Base-by-base conservation (phyloP, 2,888 invertebrate genomes). In the Pheosia tremula region DNA sequence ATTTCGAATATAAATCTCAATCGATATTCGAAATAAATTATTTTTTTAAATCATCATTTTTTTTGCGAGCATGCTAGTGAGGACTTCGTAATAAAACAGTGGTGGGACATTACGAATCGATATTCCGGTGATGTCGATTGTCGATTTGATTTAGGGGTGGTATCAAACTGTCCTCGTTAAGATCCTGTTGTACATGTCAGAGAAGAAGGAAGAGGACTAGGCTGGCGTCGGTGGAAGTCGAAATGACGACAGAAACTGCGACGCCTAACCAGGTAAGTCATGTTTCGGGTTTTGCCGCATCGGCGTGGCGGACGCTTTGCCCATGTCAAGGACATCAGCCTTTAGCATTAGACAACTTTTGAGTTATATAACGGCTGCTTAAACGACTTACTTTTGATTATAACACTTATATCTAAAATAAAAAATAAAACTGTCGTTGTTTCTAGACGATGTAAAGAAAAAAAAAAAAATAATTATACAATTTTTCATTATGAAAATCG, bases 201-300 rank as follows among this genome's bases (percentile, higher is more conserved):
- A 88, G 78, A 83, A 85, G 71, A 81, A 84, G 79, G 87, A 90
- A 81, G 85, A 85, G 79, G 86, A 90, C 82, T 89, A 90, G 89
- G 72, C 75, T 89, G 69, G 87, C 88, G 74, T 84, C 87, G 70
- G 71, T 82, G 67, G 87, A 87, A 80, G 86, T 78, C 81, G 87
- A 88, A 69, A 94, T 94, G 94, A 94, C 94, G 73, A 94, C 94
- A 69, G 94, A 94, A 75, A 93, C 94, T 72, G 92, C 89, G 80
- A 91, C 91, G 88, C 94, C 93, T 75, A 93, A 87, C 68, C 94
- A 94, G 94, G 94, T 94, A 75, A 76, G 83, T 70, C 49, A 57
- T 59, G 53, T 24, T 50, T 64, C 62, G 64, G 54, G 59, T 69
- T 81, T 83, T 84, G 84, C 84, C 85, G 84, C 86, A 84, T 75